phyloP scores from a whole-genome alignment of 1,140 invertebrate species.

The silkworm (Bombyx mori) region ASM3026992v2 NC_085129.1:8949501-8950000 shows the following conservation, averaged over 20 bases:
- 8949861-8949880: slow-evolving; percentile 12
- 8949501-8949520: neutral
- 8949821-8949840: slow-evolving; percentile 60
- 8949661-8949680: too few relatives aligned
- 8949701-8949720: too few relatives aligned
- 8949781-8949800: slow-evolving; percentile 69
- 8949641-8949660: too few relatives aligned
- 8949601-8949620: too few relatives aligned
- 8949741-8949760: slow-evolving; percentile 15
- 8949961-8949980: slow-evolving; percentile 27
- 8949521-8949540: neutral
- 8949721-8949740: too few relatives aligned
- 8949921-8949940: slow-evolving; percentile 7
- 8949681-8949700: too few relatives aligned
- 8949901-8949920: slow-evolving; percentile 62
- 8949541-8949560: neutral
- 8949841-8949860: slow-evolving; percentile 31
- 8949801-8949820: slow-evolving; percentile 67
- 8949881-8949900: slow-evolving; percentile 55
- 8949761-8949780: slow-evolving; percentile 54
- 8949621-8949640: too few relatives aligned
- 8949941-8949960: slow-evolving; percentile 13
- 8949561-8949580: too few relatives aligned
- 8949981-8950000: slow-evolving; percentile 40
- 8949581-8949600: too few relatives aligned